Conservation (phyloP, 2,113 vertebrate genomes). For the Saimiri boliviensis region DNA sequence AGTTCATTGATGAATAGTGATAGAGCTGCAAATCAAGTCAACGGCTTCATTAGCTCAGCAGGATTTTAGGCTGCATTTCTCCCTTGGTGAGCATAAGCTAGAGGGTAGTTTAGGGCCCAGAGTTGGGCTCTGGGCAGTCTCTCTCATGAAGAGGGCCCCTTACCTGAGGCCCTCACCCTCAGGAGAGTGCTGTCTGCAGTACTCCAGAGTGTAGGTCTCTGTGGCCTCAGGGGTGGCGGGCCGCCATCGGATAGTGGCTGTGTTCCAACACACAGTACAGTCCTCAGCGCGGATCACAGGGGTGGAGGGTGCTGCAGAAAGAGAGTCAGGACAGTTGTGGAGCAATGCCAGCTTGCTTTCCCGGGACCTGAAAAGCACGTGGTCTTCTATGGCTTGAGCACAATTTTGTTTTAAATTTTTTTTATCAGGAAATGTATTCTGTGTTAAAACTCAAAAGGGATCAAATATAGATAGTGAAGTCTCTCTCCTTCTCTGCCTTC, state of each 20-base stretch:
- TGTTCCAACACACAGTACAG: constrained; percentile 93
- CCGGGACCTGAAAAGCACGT: too few species aligned
- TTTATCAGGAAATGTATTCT: not conserved
- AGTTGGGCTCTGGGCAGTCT: rapidly evolving
- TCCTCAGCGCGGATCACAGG: constrained; percentile 90
- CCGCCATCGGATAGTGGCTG: constrained; percentile 90
- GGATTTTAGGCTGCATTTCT: constrained; percentile 47
- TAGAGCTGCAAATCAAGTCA: constrained; percentile 5
- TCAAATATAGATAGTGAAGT: not conserved
- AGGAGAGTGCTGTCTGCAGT: constrained; percentile 93
- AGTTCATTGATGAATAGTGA: constrained; percentile 31
- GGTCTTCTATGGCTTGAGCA: not conserved
- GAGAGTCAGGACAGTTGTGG: not conserved
- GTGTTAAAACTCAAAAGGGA: constrained; percentile 33
- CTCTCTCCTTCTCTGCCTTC: not conserved
- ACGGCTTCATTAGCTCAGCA: constrained; percentile 31
- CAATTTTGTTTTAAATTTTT: not conserved
- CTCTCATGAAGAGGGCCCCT: not conserved
- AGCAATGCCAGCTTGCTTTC: not conserved
- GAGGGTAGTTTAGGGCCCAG: constrained; percentile 1
- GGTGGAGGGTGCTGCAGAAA: constrained; percentile 89
- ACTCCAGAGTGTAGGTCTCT: constrained; percentile 93
- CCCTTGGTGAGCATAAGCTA: constrained; percentile 23
- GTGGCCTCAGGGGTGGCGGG: constrained; percentile 68
- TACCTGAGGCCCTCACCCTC: constrained; percentile 98